Evolutionary conservation across 2,888 invertebrate species (phyloP).

Genomic region (Mythimna pallens): DNA sequence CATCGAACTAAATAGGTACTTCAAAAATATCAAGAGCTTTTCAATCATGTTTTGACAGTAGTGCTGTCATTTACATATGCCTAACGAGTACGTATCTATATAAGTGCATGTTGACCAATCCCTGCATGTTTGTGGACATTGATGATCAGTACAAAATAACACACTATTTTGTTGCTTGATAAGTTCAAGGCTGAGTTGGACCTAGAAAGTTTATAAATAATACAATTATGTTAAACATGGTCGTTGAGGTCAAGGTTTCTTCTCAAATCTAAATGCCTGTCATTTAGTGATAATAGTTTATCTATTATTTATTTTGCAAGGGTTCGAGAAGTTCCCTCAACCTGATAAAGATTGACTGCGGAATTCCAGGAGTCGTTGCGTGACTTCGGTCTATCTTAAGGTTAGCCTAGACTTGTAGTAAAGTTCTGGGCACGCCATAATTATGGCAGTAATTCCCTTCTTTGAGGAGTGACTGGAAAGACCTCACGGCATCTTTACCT

Average conservation of each 20-base stretch:
- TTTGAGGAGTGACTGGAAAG: too few species aligned
- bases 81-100: background rate
- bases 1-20: background rate
- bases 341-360: too few species aligned
- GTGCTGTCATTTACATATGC: background rate
- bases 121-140: background rate
- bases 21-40: conserved; percentile 14
- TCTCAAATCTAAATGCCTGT: too few species aligned
- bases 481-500: too few species aligned
- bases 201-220: conserved; percentile 9
- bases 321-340: background rate
- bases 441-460: too few species aligned
- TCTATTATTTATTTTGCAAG: background rate
- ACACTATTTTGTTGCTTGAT: background rate
- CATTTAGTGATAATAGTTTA: background rate
- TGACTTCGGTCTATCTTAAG: too few species aligned
- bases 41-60: background rate
- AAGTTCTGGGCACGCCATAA: too few species aligned
- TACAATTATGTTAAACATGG: background rate
- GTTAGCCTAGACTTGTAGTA: too few species aligned
- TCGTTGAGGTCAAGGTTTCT: conserved; percentile 25
- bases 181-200: conserved; percentile 34
- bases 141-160: conserved; percentile 12
- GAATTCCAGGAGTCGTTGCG: too few species aligned
- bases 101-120: background rate